Base-by-base conservation (phyloP, 2,113 vertebrate species). In the Cyanoliseus patagonus region DNA sequence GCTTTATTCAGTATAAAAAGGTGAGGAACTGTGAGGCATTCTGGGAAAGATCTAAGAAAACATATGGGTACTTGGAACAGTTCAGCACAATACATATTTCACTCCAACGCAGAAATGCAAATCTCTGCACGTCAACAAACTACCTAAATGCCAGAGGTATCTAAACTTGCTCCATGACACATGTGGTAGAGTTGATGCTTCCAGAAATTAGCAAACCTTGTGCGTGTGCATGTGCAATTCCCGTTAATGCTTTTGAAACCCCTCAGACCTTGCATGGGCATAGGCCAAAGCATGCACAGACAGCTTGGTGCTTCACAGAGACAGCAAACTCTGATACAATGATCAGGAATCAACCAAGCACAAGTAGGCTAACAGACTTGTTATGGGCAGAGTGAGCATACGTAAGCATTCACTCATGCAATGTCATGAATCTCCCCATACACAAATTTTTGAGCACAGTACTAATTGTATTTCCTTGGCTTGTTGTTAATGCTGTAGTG, bases 101-200 rank as follows among this genome's bases (percentile, higher is more conserved):
- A 2, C 25, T 51, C 47, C 30, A 86, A 74, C 15, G 51, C 5
- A 63, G 49, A 90, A 67, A 51, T 28, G 28, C 14, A 86, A 92
- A 92, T 62, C 23, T 79, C 37, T 67, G 28, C 22, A 17, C 0
- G 0, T n/a, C 42, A 42, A 17, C 37, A 67, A 18, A 55, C 46
- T 68, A n/a, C 17, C 17, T 39, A 67, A 78, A 63, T 55, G 35
- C 13, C 53, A 74, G 28, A 70, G 31, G 84, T 49, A 75, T 53
- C 64, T 63, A 52, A 80, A 49, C 37, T 59, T 67, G 11, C 25
- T 83, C 27, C 19, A 20, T 25, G 37, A 46, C 41, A 55, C 6
- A 4, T 7, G 5, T 42, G 62, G 10, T 49, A 57, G 74, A 86
- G 11, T 14, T 83, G 57, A 20, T 73, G 39, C 11, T 88, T 94